phyloP scores from a whole-genome alignment of 53 echinoderm and acorn worm species.

The Patiria pectinifera region DNA sequence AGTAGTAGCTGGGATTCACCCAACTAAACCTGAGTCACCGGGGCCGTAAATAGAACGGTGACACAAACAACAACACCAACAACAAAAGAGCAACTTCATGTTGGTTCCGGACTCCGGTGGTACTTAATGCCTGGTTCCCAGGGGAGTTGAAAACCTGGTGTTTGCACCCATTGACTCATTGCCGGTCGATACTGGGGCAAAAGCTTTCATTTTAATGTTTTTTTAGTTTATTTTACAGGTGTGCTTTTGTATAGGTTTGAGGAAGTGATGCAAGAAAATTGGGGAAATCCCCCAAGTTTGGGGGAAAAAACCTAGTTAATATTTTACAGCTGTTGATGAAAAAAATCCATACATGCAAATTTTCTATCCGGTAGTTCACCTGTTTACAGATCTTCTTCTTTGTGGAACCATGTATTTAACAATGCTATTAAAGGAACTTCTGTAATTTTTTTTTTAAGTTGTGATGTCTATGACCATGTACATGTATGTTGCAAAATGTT shows the following conservation, averaged over 20 bases:
- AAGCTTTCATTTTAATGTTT: background rate
- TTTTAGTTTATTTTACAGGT: background rate
- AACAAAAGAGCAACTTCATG: background rate
- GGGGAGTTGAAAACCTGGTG: background rate
- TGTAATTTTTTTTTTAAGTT: no score
- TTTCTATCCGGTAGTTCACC: background rate
- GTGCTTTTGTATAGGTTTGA: background rate
- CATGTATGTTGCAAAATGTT: no score
- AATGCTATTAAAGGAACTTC: no score
- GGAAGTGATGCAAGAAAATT: background rate
- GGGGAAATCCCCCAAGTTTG: background rate
- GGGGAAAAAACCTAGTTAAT: background rate
- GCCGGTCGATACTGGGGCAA: background rate
- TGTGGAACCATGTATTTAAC: no score
- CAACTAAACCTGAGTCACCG: background rate
- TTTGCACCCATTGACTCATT: background rate
- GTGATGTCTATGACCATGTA: no score
- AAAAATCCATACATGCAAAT: background rate
- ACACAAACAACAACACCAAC: background rate
- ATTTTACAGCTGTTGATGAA: background rate
- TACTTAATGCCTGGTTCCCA: background rate
- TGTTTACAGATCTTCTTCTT: background rate
- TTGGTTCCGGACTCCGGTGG: background rate
- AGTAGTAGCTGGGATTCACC: background rate
- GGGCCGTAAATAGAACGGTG: background rate